These are phyloP conservation scores for Muntiacus muntjak DNA, from an alignment of 2,113 vertebrate genomes.

Conservation along the genomic window DNA sequence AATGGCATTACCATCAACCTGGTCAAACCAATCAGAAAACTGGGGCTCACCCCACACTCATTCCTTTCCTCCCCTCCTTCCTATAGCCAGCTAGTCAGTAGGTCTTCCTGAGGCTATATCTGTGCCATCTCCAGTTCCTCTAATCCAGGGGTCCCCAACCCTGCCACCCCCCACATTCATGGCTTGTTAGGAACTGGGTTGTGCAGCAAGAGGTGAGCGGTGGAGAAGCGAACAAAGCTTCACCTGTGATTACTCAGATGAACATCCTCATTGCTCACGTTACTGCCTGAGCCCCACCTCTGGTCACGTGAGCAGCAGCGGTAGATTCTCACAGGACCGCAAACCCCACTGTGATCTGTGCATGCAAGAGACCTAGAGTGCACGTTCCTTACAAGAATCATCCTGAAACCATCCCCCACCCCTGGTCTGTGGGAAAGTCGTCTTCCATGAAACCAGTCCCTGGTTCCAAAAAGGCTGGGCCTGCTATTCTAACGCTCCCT, in stretches of 20 bases:
- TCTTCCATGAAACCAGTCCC: not conserved
- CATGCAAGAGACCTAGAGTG: not conserved
- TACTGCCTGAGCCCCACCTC: not conserved
- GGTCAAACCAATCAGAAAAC: not conserved
- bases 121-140: not conserved
- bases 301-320: not conserved
- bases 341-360: not conserved
- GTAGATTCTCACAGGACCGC: not conserved
- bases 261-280: not conserved
- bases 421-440: not conserved
- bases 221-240: rapidly evolving
- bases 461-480: not conserved
- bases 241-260: not conserved
- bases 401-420: not conserved
- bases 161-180: not conserved
- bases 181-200: not conserved
- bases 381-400: not conserved
- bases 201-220: not conserved
- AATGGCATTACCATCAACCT: not conserved
- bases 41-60: not conserved
- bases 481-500: not conserved
- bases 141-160: not conserved
- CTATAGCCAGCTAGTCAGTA: not conserved
- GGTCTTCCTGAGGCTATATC: not conserved
- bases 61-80: not conserved